phyloP scores from a whole-genome alignment of 2,888 invertebrate species.

The Drosophila mimica region DNA sequence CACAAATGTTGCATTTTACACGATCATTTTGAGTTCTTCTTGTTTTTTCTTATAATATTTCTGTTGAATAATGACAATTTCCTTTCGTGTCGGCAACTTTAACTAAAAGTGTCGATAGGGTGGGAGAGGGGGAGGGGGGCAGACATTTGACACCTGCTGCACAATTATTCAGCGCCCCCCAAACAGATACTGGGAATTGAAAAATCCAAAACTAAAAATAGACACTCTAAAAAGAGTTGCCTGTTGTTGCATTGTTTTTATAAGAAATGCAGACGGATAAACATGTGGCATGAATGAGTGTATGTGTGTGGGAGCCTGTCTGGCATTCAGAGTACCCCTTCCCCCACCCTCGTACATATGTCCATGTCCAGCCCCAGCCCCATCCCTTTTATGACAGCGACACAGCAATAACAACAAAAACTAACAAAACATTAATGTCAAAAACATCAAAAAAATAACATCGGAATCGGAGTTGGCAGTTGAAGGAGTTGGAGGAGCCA shows the following conservation, averaged over 20 bases:
- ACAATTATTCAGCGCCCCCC: slow-evolving; percentile 74
- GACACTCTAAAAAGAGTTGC: slow-evolving; percentile 60
- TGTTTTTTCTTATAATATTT: slow-evolving; percentile 57
- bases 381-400: slow-evolving; percentile 72
- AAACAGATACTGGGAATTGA: slow-evolving; percentile 57
- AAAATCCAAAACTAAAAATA: slow-evolving; percentile 60
- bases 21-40: slow-evolving; percentile 55
- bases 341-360: slow-evolving; percentile 8
- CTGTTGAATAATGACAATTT: slow-evolving; percentile 70
- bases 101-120: not conserved
- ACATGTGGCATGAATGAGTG: slow-evolving; percentile 55
- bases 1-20: slow-evolving; percentile 72
- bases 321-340: slow-evolving; percentile 7
- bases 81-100: slow-evolving; percentile 29
- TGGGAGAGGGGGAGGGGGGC: not conserved
- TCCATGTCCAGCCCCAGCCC: slow-evolving; percentile 36
- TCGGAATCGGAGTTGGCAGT: slow-evolving; percentile 29
- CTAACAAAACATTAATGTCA: slow-evolving; percentile 80
- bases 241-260: slow-evolving; percentile 57
- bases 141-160: slow-evolving; percentile 79
- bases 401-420: slow-evolving; percentile 58
- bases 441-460: slow-evolving; percentile 74
- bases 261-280: slow-evolving; percentile 45
- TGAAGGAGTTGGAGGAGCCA: slow-evolving; percentile 8
- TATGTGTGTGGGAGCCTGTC: slow-evolving; percentile 48